These are phyloP conservation scores for Harpagoxenus sublaevis DNA, from an alignment of 2,888 invertebrate genomes.

Conservation along the genomic window DNA sequence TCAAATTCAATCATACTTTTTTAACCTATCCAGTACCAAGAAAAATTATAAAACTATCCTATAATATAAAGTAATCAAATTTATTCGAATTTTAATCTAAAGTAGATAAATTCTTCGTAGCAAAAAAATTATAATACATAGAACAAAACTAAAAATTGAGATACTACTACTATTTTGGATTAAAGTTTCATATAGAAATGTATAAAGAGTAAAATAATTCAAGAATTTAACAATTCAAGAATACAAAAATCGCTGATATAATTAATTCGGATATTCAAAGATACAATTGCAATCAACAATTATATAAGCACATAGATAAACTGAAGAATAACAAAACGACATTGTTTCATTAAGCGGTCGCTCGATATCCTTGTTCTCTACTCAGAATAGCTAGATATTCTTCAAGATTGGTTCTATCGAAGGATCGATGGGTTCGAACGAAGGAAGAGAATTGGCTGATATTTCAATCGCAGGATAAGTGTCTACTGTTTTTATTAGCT, in stretches of 20 bases:
- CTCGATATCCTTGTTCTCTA: conserved; percentile 25
- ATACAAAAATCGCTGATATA: neutral
- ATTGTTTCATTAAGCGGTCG: conserved; percentile 30
- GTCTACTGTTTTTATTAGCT: conserved; percentile 49
- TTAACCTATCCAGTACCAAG: neutral
- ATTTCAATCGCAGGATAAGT: conserved; percentile 53
- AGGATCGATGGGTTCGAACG: conserved; percentile 32
- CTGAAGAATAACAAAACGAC: conserved; percentile 9
- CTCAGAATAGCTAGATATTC: conserved; percentile 14
- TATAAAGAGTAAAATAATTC: neutral
- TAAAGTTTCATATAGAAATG: neutral
- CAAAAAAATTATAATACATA: neutral
- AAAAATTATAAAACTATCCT: neutral
- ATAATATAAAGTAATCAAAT: neutral
- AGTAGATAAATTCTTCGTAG: neutral
- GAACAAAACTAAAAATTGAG: neutral
- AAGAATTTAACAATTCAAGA: neutral
- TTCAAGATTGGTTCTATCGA: conserved; percentile 2
- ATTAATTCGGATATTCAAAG: neutral
- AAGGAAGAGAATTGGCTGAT: conserved; percentile 39
- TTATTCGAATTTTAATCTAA: neutral
- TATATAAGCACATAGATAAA: conserved; percentile 4
- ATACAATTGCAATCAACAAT: neutral
- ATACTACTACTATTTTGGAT: neutral
- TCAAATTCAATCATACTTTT: neutral